Evolutionary conservation across 2,797 vertebrate genomes (phyloP).

Genomic region (Sebastes itinus): DNA sequence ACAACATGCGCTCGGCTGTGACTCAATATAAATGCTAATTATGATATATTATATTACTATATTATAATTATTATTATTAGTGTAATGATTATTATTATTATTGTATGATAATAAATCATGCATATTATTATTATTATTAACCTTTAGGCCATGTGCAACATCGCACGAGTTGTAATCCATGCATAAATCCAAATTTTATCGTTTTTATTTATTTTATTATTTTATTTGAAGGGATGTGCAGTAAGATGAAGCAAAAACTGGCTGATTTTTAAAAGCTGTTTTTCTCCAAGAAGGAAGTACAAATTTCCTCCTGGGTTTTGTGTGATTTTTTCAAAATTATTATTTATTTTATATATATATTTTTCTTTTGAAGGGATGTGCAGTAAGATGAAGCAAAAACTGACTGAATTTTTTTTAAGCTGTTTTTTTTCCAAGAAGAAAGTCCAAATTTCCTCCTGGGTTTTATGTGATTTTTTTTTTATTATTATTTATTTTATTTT

Average conservation of each 20-base stretch:
- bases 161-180: neutral
- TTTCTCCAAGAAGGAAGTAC: no score
- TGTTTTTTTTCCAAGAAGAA: no score
- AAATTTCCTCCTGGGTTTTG: neutral
- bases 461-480: neutral
- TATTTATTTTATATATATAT: no score
- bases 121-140: neutral
- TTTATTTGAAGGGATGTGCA: neutral
- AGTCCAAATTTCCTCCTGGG: neutral
- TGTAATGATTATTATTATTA: neutral
- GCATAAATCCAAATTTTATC: neutral
- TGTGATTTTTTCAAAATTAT: neutral
- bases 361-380: neutral
- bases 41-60: neutral
- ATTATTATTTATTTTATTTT: neutral
- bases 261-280: rapidly evolving
- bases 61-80: neutral
- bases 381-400: neutral
- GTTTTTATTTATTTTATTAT: no score
- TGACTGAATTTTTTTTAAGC: rapidly evolving
- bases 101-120: neutral
- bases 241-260: neutral
- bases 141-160: neutral
- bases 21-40: neutral
- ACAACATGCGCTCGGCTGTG: neutral